These are phyloP conservation scores for Bovichtus variegatus DNA, from an alignment of 2,797 vertebrate genomes.

Conservation along the genomic window DNA sequence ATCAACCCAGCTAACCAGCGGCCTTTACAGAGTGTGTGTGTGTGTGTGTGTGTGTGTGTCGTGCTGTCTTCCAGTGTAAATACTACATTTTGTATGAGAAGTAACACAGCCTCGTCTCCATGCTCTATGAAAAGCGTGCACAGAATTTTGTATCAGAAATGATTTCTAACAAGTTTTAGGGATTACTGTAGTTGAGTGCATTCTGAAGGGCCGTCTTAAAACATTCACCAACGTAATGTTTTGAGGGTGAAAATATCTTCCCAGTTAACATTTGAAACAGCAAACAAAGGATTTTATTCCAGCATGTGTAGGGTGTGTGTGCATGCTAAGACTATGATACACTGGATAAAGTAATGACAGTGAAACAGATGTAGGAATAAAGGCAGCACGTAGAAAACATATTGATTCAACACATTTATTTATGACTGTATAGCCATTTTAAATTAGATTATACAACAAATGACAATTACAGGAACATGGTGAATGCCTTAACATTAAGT, in stretches of 20 bases:
- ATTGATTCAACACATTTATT: not conserved
- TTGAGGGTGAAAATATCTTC: constrained; percentile 7
- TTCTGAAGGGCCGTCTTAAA: constrained; percentile 4
- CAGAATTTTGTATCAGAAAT: constrained; percentile 1
- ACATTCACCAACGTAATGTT: not conserved
- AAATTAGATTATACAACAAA: too few relatives aligned
- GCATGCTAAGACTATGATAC: too few relatives aligned
- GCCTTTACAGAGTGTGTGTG: not conserved
- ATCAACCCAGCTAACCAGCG: not conserved
- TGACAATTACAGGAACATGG: not conserved
- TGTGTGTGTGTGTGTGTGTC: too few relatives aligned
- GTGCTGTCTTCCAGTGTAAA: not conserved
- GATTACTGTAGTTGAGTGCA: constrained; percentile 8
- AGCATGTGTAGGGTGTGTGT: not conserved
- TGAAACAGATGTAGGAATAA: too few relatives aligned
- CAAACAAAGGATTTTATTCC: not conserved
- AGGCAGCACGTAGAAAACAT: not conserved
- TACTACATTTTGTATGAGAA: not conserved
- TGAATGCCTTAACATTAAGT: not conserved
- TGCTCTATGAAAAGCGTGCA: not conserved
- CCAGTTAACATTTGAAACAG: not conserved
- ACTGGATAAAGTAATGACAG: too few relatives aligned
- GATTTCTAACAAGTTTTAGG: constrained; percentile 9
- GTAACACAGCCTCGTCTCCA: not conserved
- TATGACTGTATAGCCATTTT: not conserved